phyloP scores from a whole-genome alignment of 2,888 invertebrate genomes.

The Drosophila kuntzei region DNA sequence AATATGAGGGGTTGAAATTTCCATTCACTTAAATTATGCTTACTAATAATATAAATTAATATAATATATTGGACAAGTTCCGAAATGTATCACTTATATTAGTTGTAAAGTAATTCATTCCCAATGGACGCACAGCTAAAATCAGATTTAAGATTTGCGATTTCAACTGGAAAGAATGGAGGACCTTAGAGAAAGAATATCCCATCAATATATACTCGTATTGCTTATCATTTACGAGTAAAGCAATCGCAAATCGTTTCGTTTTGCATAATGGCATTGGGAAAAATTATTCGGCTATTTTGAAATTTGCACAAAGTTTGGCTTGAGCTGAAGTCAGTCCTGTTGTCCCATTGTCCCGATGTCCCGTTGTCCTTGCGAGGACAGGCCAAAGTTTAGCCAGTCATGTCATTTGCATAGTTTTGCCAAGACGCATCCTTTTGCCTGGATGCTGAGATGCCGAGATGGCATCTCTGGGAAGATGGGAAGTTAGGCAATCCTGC shows the following conservation, averaged over 20 bases:
- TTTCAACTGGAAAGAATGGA: conserved; percentile 7
- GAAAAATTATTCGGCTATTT: conserved; percentile 64
- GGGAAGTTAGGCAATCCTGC: conserved; percentile 18
- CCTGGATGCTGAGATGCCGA: neutral
- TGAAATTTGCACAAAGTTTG: conserved; percentile 52
- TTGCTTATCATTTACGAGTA: conserved; percentile 73
- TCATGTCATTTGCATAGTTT: conserved; percentile 79
- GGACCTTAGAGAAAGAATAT: neutral
- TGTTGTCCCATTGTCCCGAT: neutral
- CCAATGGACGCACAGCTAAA: neutral
- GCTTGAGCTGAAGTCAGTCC: conserved; percentile 7
- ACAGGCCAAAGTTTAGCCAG: conserved; percentile 69
- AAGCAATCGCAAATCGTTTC: conserved; percentile 78
- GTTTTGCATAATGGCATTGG: conserved; percentile 75
- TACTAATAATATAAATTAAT: neutral
- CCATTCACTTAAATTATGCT: no score
- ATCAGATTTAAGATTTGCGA: conserved; percentile 1
- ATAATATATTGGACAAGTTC: neutral
- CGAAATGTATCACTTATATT: neutral
- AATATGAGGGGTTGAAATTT: no score
- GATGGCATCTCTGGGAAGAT: neutral
- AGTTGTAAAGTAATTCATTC: neutral
- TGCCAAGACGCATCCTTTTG: conserved; percentile 42
- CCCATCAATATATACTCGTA: conserved; percentile 46
- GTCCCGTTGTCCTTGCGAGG: conserved; percentile 42